phyloP scores from a whole-genome alignment of 1,140 invertebrate species.

The Drosophila nikananu region DNA sequence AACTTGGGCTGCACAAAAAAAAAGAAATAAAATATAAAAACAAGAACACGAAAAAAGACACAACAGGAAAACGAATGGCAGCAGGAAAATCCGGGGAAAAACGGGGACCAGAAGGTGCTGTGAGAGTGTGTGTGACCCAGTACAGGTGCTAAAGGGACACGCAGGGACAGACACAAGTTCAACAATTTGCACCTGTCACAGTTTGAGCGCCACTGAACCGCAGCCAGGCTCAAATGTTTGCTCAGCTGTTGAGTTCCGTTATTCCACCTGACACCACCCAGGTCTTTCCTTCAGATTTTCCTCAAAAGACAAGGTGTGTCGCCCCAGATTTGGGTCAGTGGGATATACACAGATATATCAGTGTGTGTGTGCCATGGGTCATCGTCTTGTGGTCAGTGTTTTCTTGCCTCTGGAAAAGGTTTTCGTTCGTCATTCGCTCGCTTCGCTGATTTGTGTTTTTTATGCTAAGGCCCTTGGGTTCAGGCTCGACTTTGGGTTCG shows the following conservation, averaged over 20 bases:
- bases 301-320: conserved; percentile 39
- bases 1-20: conserved; percentile 47
- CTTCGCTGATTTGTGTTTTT: conserved; percentile 42
- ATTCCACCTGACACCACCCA: conserved; percentile 16
- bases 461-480: conserved; percentile 19
- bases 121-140: conserved; percentile 33
- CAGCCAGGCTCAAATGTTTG: conserved; percentile 60
- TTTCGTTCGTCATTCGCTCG: conserved; percentile 20
- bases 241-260: conserved; percentile 46
- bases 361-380: conserved; percentile 6
- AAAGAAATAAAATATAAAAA: background rate
- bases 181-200: conserved; percentile 76
- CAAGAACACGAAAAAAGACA: conserved; percentile 13
- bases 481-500: background rate
- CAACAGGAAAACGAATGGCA: conserved; percentile 45
- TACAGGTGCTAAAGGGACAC: conserved; percentile 50
- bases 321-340: conserved; percentile 58
- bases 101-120: background rate
- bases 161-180: conserved; percentile 50
- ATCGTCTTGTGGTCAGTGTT: conserved; percentile 46
- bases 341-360: conserved; percentile 9
- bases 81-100: conserved; percentile 20
- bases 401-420: conserved; percentile 39
- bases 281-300: background rate
- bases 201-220: conserved; percentile 54